Percentiles rank a stretch among this genome's conserved stretches.
phyloP scores from a whole-genome alignment of 2,888 invertebrate species.

The Gasteruption jaculator region DNA sequence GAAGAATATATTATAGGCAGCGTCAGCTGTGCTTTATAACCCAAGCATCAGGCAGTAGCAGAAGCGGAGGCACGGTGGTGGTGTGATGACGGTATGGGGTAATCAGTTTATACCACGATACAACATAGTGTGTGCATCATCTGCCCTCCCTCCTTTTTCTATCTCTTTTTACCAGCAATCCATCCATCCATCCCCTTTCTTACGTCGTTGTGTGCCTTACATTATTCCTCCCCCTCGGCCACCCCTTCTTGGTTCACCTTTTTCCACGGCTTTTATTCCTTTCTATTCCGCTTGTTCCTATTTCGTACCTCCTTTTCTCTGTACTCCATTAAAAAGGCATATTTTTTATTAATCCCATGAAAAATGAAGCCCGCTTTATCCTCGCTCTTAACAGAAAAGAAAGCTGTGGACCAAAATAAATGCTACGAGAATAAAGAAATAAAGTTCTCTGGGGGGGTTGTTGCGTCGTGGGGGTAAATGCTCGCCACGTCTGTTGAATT shows the following conservation, averaged over 20 bases:
- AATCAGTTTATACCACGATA: constrained; percentile 39
- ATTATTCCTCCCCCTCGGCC: constrained; percentile 8
- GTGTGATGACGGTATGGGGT: too few species aligned
- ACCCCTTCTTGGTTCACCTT: too few species aligned
- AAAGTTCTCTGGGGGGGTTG: too few species aligned
- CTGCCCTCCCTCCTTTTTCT: constrained; percentile 17
- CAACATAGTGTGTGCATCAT: constrained; percentile 35
- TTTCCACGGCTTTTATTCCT: constrained; percentile 12
- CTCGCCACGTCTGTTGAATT: too few species aligned
- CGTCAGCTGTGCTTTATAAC: constrained; percentile 48
- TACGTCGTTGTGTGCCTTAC: background rate
- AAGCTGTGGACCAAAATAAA: too few species aligned
- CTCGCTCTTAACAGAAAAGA: too few species aligned
- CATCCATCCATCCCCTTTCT: constrained; percentile 5
- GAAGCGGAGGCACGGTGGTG: constrained; percentile 33
- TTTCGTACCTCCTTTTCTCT: constrained; percentile 6
- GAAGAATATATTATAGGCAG: constrained; percentile 38
- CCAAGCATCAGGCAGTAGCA: constrained; percentile 32
- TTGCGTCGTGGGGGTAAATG: too few species aligned
- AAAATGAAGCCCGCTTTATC: too few species aligned
- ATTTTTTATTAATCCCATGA: too few species aligned
- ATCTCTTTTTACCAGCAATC: constrained; percentile 1
- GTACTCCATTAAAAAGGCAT: too few species aligned
- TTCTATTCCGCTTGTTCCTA: constrained; percentile 14
- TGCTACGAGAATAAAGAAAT: too few species aligned